phyloP scores from a whole-genome alignment of 2,113 vertebrate species.

The Dicaeum eximium region DNA sequence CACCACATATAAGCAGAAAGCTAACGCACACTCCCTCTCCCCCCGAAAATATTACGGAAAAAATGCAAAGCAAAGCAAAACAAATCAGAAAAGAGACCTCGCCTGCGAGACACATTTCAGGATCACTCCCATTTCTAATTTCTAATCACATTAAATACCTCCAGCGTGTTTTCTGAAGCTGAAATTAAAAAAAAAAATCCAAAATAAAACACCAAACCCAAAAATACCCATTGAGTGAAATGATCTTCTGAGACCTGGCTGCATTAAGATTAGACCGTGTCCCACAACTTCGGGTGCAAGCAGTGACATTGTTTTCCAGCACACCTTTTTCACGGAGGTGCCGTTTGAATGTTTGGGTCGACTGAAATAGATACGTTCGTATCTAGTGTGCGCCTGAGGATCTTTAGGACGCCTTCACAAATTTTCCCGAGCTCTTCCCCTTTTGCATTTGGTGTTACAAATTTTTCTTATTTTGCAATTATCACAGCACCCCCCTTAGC shows the following conservation, averaged over 20 bases:
- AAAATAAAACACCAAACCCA: not conserved
- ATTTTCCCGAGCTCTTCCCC: not conserved
- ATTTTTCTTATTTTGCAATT: slow-evolving; percentile 52
- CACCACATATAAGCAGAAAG: not conserved
- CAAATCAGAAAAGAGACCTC: not conserved
- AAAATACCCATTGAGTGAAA: not conserved
- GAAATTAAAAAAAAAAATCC: not conserved
- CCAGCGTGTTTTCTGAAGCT: not conserved
- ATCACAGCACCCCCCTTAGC: not conserved
- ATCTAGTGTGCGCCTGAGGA: not conserved
- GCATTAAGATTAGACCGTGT: not conserved
- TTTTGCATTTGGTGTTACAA: not conserved
- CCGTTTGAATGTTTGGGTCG: not conserved
- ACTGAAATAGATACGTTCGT: not conserved
- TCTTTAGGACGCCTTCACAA: not conserved
- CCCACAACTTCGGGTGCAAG: not conserved
- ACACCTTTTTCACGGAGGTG: not conserved
- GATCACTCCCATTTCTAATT: not conserved
- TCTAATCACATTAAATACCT: not conserved
- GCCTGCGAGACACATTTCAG: not conserved
- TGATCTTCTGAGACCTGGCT: not conserved
- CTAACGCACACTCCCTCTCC: rapidly evolving
- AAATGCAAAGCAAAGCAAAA: not conserved
- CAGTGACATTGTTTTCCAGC: not conserved
- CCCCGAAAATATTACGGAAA: not conserved